Percentiles rank a stretch among this genome's conserved stretches.
phyloP scores from a whole-genome alignment of 2,113 vertebrate species.

The Mesitornis unicolor region DNA sequence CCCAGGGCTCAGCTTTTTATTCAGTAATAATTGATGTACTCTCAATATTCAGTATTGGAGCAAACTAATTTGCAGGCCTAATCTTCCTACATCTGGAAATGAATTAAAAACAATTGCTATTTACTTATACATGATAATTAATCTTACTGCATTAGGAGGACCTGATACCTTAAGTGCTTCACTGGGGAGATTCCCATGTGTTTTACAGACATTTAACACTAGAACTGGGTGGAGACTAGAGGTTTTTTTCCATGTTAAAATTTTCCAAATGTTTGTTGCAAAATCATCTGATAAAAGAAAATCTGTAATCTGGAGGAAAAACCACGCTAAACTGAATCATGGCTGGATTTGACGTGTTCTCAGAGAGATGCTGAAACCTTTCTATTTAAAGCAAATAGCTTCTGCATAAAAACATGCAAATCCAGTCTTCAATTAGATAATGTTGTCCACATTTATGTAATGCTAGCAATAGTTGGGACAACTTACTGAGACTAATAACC shows the following conservation, averaged over 20 bases:
- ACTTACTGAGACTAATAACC: background rate
- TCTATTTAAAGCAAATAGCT: background rate
- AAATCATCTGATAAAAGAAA: background rate
- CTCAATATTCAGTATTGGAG: slow-evolving; percentile 3
- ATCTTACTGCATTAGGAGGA: background rate
- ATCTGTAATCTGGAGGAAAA: background rate
- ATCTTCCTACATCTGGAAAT: slow-evolving; percentile 13
- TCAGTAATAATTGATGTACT: slow-evolving; percentile 31
- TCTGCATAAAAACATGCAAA: background rate
- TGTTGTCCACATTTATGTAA: background rate
- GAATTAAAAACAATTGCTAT: slow-evolving; percentile 33
- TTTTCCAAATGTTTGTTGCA: background rate
- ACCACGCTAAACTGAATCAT: background rate
- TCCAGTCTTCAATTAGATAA: background rate
- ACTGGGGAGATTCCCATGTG: background rate
- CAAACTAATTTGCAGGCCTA: slow-evolving; percentile 9
- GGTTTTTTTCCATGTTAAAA: background rate
- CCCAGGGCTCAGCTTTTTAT: background rate
- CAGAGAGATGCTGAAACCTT: slow-evolving; percentile 17
- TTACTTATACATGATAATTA: slow-evolving; percentile 35
- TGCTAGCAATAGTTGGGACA: background rate
- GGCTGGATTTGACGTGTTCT: background rate
- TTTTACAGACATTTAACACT: background rate
- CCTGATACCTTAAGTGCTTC: background rate
- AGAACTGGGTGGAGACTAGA: background rate